Base-by-base conservation (phyloP, 2,113 vertebrate species). In the Verasper variegatus region DNA sequence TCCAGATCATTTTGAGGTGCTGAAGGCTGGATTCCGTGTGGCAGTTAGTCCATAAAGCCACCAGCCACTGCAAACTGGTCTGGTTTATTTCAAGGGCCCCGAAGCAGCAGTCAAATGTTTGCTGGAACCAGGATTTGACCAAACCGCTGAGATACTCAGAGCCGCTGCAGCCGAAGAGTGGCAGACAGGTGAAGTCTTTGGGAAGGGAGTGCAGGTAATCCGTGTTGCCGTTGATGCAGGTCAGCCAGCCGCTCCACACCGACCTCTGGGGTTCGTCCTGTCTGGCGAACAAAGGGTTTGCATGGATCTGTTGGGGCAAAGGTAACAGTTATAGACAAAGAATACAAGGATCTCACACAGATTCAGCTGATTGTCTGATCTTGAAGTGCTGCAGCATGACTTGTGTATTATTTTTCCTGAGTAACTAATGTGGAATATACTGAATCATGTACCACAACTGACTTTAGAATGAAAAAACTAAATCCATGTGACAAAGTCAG, bases 91-190 rank as follows among this genome's bases (percentile, higher is more conserved):
- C 80, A 84, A 99, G 90, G 0, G 89, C 87, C 56, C 95, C 94
- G 27, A 98, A 97, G 80, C 66, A 93, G 84, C 97, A 99, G 93
- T 99, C 97, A 4, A 99, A 99, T 14, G 88, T 95, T 82, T 89
- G 94, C 89, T 96, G 93, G 85, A 99, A 96, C 98, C 98, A 99
- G 4, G 87, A 93, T 23, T 95, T 95, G 3, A 98, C 94, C 23
- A 95, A 11, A 20, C 91, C 13, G 0, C 95, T 95, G 71, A 97
- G 94, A 15, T 54, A 56, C 57, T 96, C 96, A 0, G 96, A 42
- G 7, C 97, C 97, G 0, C 91, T 94, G 66, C 85, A 89, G 74
- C 97, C 94, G 74, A 98, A 96, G 14, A 99, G 86, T 1, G 98
- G 97, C 24, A 99, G 84, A 59, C 95, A 97, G 69, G 93, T 94